Percentiles rank a stretch among this genome's conserved stretches.
These are phyloP conservation scores for Sinocyclocheilus rhinocerous DNA, from an alignment of 2,113 vertebrate genomes.

Conservation along the genomic window DNA sequence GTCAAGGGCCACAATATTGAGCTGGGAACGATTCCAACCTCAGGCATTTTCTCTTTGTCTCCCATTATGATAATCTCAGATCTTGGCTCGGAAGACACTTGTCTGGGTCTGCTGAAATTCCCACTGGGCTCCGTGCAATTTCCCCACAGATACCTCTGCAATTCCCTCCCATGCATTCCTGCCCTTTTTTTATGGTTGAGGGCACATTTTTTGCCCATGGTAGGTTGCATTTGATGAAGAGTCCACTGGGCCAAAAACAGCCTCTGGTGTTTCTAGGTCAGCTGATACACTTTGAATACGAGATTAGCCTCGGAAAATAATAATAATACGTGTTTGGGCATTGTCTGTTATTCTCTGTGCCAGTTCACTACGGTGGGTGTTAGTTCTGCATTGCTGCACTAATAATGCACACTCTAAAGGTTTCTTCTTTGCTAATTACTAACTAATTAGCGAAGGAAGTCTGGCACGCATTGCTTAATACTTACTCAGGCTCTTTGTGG, in stretches of 20 bases:
- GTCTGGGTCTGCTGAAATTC: slow-evolving; percentile 55
- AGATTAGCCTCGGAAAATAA: slow-evolving; percentile 47
- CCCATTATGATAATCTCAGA: slow-evolving; percentile 68
- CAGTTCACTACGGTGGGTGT: slow-evolving; percentile 56
- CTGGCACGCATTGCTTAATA: slow-evolving; percentile 38
- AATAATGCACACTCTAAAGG: slow-evolving; percentile 17
- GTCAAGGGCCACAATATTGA: slow-evolving; percentile 61
- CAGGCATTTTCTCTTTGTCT: slow-evolving; percentile 53
- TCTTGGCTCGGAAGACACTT: slow-evolving; percentile 56
- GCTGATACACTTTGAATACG: slow-evolving; percentile 57
- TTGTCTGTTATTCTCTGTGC: slow-evolving; percentile 18
- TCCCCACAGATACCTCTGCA: slow-evolving; percentile 44
- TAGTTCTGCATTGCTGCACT: slow-evolving; percentile 52
- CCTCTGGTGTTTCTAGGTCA: slow-evolving; percentile 68
- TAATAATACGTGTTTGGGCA: slow-evolving; percentile 56
- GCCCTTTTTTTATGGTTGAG: neutral
- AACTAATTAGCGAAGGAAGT: slow-evolving; percentile 57
- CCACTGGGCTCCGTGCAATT: slow-evolving; percentile 47
- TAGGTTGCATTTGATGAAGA: slow-evolving; percentile 18
- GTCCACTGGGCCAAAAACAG: neutral
- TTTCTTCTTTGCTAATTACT: slow-evolving; percentile 64
- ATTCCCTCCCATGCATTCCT: slow-evolving; percentile 37
- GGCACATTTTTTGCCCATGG: slow-evolving; percentile 18
- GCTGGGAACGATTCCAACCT: slow-evolving; percentile 59
- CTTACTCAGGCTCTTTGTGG: neutral